Evolutionary conservation across 2,888 invertebrate species (phyloP), one percentile per base, ranked within the genome.

Genomic region (Apodemia hepburni): DNA sequence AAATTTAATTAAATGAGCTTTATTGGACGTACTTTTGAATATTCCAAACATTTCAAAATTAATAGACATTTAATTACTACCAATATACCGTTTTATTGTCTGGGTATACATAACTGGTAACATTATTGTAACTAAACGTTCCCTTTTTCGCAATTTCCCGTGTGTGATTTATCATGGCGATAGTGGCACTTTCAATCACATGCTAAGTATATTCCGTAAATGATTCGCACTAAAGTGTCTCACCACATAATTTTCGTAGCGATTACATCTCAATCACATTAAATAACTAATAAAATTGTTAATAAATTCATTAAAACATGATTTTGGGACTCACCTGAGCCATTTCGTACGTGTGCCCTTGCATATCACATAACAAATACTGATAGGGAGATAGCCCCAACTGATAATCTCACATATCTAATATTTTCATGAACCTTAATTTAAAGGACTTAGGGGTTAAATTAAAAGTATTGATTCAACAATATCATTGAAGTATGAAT

Each of bases 291-390:
- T n/a, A 0, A 6, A 38, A 38, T 45, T 45, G 6, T 45, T 2
- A 45, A 45, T n/a, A 45, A 45, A n/a, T 45, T 45, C 6, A 27
- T 6, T 22, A n/a, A 57, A 29, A 57, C 12, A 54, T 15, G 29
- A 57, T 15, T 57, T 57, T 47, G 7, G 27, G 7, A 57, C 54
- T 57, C 54, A 29, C 54, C 54, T 57, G 27, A 29, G 54, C 29
- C 54, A 57, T 57, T 57, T 57, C 54, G 54, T 57, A 57, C 27
- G 54, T 57, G 12, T 57, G 54, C 2, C 29, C 54, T 57, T 57
- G 54, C 54, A 57, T 57, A 57, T 57, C 57, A 29, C 57, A 57
- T 57, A 27, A 57, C 29, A 57, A 29, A 57, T 57, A 57, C 57
- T 57, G 57, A 57, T 57, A 54, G 22, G 54, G 11, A 42, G 42